Evolutionary conservation across 2,888 invertebrate species (phyloP), one percentile per base, ranked within the genome.

Genomic region (Hypolimnas misippus): DNA sequence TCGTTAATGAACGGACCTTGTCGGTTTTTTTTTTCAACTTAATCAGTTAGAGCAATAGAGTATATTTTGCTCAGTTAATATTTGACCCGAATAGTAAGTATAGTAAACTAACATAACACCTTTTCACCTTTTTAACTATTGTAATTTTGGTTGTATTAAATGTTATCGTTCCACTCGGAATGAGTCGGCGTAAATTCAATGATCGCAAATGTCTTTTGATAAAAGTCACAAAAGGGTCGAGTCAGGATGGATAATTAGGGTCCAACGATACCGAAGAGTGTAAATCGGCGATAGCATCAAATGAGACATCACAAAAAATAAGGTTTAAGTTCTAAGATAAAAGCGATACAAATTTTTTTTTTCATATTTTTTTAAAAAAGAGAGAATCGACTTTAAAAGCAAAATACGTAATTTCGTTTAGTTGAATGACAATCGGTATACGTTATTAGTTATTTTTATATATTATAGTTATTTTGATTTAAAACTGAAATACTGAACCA

Each of bases 201-300:
- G 49, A 49, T 49, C 49, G 14, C 49, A 49, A 49, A 49, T 49
- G 49, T 49, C 49, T 49, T 29, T 49, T 49, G 49, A 29, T 49
- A 49, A 49, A 49, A 49, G 29, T 49, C 16, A 49, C 14, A n/a
- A 29, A 49, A 49, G 29, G 49, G 49, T 49, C 49, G 25, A 49
- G 25, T 49, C 49, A 49, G 49, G 49, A 29, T 49, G 49, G 49
- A 49, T 49, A 49, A 49, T 49, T 49, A 49, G 29, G 49, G 49
- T 49, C 25, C 49, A 29, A 14, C 25, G 49, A 49, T 29, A 49
- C 49, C 25, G 49, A 14, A 49, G 29, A 49, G 49, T 49, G 49
- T 49, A 49, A 49, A 49, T 29, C 49, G 49, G 21, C 29, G 49
- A 49, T 49, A 49, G 7, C 49, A 19, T 29, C n/a, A 49, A 49